phyloP scores from a whole-genome alignment of 2,888 invertebrate species.

The Agriopis aurantiaria region DNA sequence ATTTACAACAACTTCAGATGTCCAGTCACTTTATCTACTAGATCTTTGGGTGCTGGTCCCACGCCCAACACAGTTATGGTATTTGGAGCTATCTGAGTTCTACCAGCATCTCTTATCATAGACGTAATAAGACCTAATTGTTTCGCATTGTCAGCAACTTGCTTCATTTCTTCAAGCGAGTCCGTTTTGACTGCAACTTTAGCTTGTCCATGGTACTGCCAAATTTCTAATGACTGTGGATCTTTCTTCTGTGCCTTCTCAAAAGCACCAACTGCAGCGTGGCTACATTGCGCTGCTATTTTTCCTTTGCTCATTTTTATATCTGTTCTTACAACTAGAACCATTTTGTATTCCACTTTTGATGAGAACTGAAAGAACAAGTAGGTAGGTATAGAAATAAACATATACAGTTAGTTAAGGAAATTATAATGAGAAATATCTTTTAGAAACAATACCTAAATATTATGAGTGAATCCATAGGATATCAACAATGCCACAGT shows the following conservation, averaged over 20 bases:
- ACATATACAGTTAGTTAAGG: no score
- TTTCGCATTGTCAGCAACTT: slow-evolving; percentile 90
- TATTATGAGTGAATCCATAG: no score
- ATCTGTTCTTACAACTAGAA: slow-evolving; percentile 95
- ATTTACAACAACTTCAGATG: slow-evolving; percentile 93
- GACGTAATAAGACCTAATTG: slow-evolving; percentile 90
- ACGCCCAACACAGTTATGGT: slow-evolving; percentile 96
- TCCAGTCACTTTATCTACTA: slow-evolving; percentile 94
- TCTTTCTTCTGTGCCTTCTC: slow-evolving; percentile 88
- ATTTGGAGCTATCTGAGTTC: slow-evolving; percentile 96
- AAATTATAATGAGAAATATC: no score
- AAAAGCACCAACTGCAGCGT: slow-evolving; percentile 96
- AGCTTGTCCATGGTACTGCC: slow-evolving; percentile 91
- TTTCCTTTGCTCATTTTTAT: slow-evolving; percentile 98
- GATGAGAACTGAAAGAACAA: slow-evolving; percentile 69
- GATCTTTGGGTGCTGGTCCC: slow-evolving; percentile 94
- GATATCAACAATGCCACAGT: no score
- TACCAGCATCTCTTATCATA: slow-evolving; percentile 95
- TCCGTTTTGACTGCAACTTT: slow-evolving; percentile 95
- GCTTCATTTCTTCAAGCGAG: slow-evolving; percentile 90
- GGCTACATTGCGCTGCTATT: slow-evolving; percentile 97
- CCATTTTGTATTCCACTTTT: slow-evolving; percentile 91
- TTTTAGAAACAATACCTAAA: no score
- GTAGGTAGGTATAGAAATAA: not conserved
- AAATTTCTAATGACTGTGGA: slow-evolving; percentile 85